These are phyloP conservation scores for Myathropa florea DNA, from an alignment of 2,888 invertebrate genomes.

Conservation along the genomic window DNA sequence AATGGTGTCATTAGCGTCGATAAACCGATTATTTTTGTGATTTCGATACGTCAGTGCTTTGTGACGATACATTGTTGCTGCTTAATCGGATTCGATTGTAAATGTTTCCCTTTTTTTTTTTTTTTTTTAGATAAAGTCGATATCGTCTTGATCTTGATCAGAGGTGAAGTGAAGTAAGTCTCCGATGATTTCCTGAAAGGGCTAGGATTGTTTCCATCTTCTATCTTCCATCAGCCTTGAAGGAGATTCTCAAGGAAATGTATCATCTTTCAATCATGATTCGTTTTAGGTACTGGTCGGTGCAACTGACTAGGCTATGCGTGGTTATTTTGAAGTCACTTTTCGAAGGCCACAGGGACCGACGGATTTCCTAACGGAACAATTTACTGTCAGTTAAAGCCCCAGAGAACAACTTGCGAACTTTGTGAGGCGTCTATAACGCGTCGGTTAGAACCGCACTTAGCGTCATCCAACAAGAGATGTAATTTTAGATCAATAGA, in stretches of 20 bases:
- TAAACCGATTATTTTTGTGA: constrained; percentile 52
- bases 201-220: neutral
- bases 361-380: too few species aligned
- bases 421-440: too few species aligned
- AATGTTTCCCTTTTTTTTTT: neutral
- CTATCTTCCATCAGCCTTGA: neutral
- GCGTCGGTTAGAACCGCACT: too few species aligned
- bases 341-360: too few species aligned
- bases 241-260: neutral
- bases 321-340: too few species aligned
- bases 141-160: neutral
- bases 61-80: constrained; percentile 41
- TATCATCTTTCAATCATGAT: neutral
- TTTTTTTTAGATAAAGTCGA: neutral
- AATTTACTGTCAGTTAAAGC: too few species aligned
- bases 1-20: constrained; percentile 26
- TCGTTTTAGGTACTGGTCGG: too few species aligned
- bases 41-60: constrained; percentile 11
- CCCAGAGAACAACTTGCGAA: too few species aligned
- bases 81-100: constrained; percentile 19
- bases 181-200: neutral
- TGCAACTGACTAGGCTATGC: too few species aligned
- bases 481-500: too few species aligned
- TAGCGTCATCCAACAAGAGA: too few species aligned
- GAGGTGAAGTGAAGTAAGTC: neutral